Evolutionary conservation across 2,113 vertebrate species (phyloP), one percentile per base, ranked within the genome.

Genomic region (Dissostichus mawsoni): DNA sequence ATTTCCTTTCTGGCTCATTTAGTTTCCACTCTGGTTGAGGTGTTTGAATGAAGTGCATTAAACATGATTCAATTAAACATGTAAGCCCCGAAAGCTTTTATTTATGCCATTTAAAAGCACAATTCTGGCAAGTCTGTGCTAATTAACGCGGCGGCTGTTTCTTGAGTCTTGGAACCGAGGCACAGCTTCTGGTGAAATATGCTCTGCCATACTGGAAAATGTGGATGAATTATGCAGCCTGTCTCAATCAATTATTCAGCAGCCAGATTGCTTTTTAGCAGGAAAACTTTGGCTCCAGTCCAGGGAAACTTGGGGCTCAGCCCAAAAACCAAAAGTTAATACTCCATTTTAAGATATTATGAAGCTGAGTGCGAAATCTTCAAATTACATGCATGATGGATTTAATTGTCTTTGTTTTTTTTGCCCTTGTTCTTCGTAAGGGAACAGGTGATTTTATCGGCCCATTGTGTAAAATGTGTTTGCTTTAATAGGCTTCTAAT

Each of bases 201-300:
- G 87, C 74, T 85, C 72, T 72, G 76, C 81, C 83, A 92, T 92
- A 83, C 86, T 88, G 86, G 91, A 89, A 79, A 90, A 76, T 83
- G 76, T 76, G 36, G 90, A 94, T 95, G 68, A 94, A 94, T 95
- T 92, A 95, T 95, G 91, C 92, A 95, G 84, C 59, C 56, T 52
- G 41, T 55, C 44, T 52, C 45, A 5, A 86, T 95, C 65, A 47
- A 94, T 95, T 93, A 95, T 95, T 95, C 69, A 95, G 76, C n/a
- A 70, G 76, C 76, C n/a, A 66, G 73, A 48, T 81, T 89, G 79
- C 89, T 86, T 90, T 92, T 88, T 82, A 89, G 89, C 87, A n/a
- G 76, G 78, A 78, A 90, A 91, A 76, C 65, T 74, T 80, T 88
- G 90, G 89, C 85, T 41, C 8, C 2, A 12, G 29, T 52, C 84